These are phyloP conservation scores for Andrena flavipes DNA, from an alignment of 2,888 invertebrate species.

Conservation along the genomic window DNA sequence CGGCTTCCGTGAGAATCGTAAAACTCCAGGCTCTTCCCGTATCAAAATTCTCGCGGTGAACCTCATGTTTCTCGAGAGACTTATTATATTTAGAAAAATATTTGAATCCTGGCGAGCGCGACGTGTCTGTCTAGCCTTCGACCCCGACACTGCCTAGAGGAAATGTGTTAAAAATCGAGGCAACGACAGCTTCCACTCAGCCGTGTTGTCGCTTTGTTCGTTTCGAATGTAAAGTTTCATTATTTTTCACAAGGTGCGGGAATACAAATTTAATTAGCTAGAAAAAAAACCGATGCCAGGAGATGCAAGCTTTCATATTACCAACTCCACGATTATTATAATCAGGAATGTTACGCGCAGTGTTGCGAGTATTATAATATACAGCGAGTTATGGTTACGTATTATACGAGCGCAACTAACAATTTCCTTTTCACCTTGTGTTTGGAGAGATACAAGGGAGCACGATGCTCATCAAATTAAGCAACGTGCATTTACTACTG, in stretches of 20 bases:
- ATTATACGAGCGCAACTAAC: not conserved
- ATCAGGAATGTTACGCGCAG: not conserved
- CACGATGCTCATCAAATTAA: not conserved
- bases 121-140: constrained; percentile 20
- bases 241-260: not conserved
- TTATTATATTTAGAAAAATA: constrained; percentile 51
- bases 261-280: not conserved
- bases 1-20: constrained; percentile 50
- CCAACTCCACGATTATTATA: not conserved
- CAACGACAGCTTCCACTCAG: not conserved
- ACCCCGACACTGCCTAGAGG: not conserved
- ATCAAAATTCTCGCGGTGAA: constrained; percentile 43
- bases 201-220: not conserved
- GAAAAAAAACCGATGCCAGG: not conserved
- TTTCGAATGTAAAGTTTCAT: not conserved
- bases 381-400: not conserved
- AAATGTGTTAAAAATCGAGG: constrained; percentile 23
- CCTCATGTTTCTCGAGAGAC: constrained; percentile 59
- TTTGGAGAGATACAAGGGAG: not conserved
- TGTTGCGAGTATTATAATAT: not conserved
- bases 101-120: constrained; percentile 22
- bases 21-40: constrained; percentile 22
- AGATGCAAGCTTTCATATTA: not conserved
- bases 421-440: constrained; percentile 4
- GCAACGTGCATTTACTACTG: not conserved